phyloP scores from a whole-genome alignment of 2,888 invertebrate genomes.

The Sinhomidia bicolor region DNA sequence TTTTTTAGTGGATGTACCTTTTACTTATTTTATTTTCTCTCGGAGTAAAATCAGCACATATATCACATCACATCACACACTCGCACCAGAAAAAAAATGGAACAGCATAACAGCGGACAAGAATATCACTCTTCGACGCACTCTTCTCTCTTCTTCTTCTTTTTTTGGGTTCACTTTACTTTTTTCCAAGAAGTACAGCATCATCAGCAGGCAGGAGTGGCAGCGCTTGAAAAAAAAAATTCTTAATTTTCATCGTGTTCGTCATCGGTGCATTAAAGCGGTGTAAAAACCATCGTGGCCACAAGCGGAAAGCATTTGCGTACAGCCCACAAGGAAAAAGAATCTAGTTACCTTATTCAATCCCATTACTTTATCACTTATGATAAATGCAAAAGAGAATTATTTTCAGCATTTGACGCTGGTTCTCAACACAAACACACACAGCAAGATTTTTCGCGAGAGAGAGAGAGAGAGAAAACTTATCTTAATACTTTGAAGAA shows the following conservation, averaged over 20 bases:
- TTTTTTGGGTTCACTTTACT: neutral
- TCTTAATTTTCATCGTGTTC: slow-evolving; percentile 8
- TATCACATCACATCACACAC: neutral
- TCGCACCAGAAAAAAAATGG: neutral
- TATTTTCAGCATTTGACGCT: neutral
- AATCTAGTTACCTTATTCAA: slow-evolving; percentile 1
- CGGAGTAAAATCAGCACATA: no score
- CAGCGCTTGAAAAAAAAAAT: neutral
- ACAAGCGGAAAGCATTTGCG: slow-evolving; percentile 22
- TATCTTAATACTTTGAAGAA: slow-evolving; percentile 4
- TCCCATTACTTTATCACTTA: neutral
- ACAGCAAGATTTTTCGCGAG: neutral
- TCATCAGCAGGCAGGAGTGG: no score
- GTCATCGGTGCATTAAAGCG: neutral
- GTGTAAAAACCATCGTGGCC: slow-evolving; percentile 19
- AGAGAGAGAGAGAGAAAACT: neutral
- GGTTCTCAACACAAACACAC: neutral
- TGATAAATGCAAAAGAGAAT: neutral
- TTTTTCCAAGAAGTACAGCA: neutral
- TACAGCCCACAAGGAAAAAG: neutral
- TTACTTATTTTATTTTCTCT: neutral
- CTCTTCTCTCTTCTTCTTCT: no score
- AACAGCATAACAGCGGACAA: neutral
- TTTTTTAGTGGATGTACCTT: neutral
- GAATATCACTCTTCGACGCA: neutral